Percentiles rank a stretch among this genome's conserved stretches.
Evolutionary conservation across 2,797 vertebrate species (phyloP).

Genomic region (Channa striata): DNA sequence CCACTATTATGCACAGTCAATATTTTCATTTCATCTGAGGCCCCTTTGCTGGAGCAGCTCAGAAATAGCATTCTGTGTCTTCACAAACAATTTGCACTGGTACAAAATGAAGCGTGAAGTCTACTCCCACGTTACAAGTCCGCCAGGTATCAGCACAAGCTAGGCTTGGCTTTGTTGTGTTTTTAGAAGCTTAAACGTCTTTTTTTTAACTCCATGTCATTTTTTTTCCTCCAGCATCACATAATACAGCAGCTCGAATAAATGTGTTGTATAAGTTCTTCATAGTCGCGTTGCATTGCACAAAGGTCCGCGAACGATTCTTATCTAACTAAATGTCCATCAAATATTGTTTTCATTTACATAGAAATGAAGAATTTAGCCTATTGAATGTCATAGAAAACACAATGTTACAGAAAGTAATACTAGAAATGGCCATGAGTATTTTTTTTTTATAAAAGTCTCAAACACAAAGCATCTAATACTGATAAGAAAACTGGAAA

Average conservation of each 20-base stretch:
- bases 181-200: constrained; percentile 6
- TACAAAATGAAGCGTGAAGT: constrained; percentile 56
- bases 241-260: constrained; percentile 7
- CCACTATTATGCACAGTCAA: constrained; percentile 61
- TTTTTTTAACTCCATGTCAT: constrained; percentile 13
- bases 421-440: background rate
- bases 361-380: background rate
- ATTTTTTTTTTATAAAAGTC: background rate
- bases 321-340: background rate
- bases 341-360: background rate
- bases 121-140: constrained; percentile 27
- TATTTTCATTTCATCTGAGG: constrained; percentile 63
- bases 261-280: background rate
- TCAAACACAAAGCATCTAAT: background rate
- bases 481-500: background rate
- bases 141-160: constrained; percentile 23
- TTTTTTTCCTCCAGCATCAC: constrained; percentile 16
- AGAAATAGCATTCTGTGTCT: constrained; percentile 44
- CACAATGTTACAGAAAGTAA: too few relatives aligned
- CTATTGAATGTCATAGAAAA: background rate
- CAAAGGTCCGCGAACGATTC: background rate
- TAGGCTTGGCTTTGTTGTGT: constrained; percentile 1
- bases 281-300: background rate
- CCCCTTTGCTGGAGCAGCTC: constrained; percentile 39
- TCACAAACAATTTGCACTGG: constrained; percentile 54